Conservation (phyloP, 2,888 invertebrate species). For the Andrena chrysosceles region DNA sequence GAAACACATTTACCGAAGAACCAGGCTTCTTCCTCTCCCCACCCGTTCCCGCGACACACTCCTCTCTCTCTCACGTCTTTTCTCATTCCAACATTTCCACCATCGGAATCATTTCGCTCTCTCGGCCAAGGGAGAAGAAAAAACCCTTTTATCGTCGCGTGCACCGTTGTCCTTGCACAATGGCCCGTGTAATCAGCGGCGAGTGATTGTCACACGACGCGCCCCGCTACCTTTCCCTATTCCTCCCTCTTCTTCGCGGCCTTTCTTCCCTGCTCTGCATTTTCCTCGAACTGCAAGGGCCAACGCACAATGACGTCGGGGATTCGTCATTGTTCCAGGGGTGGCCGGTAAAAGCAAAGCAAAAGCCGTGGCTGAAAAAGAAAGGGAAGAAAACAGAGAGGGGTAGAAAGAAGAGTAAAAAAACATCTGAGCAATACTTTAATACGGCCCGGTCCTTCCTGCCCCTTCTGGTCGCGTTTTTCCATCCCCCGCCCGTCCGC, state of each 20-base stretch:
- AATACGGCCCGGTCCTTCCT: constrained; percentile 70
- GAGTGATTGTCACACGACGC: constrained; percentile 80
- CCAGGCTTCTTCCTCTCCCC: background rate
- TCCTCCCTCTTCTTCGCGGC: constrained; percentile 31
- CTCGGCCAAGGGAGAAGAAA: constrained; percentile 38
- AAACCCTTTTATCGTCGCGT: constrained; percentile 57
- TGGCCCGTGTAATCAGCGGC: constrained; percentile 84
- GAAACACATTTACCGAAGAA: constrained; percentile 12
- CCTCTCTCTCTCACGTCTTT: background rate
- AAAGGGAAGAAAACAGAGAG: background rate
- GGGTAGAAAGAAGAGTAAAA: constrained; percentile 33
- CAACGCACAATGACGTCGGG: constrained; percentile 77
- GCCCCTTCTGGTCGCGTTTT: background rate
- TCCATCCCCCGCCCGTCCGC: constrained; percentile 18
- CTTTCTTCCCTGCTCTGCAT: constrained; percentile 61
- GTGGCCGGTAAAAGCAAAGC: constrained; percentile 75
- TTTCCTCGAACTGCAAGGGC: constrained; percentile 64
- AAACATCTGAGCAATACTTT: constrained; percentile 78
- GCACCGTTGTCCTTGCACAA: constrained; percentile 83
- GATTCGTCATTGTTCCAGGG: constrained; percentile 79
- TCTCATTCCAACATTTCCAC: constrained; percentile 19
- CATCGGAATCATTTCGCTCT: constrained; percentile 53
- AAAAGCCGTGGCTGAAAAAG: constrained; percentile 59
- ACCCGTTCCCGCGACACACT: background rate
- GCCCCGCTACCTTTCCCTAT: constrained; percentile 39